Evolutionary conservation across 2,113 vertebrate genomes (phyloP).

Genomic region (Bos indicus): DNA sequence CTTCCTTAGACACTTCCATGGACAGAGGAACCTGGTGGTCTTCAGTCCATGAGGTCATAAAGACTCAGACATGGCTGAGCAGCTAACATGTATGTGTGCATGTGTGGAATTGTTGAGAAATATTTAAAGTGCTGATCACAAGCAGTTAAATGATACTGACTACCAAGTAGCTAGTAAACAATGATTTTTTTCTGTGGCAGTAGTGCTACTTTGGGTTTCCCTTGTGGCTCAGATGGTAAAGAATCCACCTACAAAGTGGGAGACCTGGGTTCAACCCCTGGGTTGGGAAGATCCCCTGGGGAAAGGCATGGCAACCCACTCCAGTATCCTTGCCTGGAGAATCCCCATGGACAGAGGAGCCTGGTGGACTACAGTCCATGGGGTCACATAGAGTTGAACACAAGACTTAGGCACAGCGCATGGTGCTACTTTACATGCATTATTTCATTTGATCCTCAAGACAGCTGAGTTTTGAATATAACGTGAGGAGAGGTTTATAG

Average conservation of each 20-base stretch:
- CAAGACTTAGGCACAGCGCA: background rate
- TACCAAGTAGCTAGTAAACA: background rate
- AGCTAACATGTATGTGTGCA: background rate
- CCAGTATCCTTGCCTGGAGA: background rate
- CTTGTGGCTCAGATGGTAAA: background rate
- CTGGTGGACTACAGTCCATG: background rate
- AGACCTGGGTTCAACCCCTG: background rate
- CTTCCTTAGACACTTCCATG: background rate
- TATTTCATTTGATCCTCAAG: background rate
- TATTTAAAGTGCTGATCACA: background rate
- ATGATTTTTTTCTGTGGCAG: background rate
- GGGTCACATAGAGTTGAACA: background rate
- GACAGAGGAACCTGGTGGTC: background rate
- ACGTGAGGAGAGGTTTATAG: background rate
- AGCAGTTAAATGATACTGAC: background rate
- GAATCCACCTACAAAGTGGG: background rate
- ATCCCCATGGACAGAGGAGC: background rate
- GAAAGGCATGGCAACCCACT: background rate
- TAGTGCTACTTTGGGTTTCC: background rate
- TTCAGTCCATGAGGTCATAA: background rate
- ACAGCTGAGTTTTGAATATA: background rate
- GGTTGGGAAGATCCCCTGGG: background rate
- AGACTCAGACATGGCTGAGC: background rate
- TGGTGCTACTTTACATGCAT: fast-evolving
- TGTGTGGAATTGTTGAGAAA: background rate